A percentile compares a stretch with the other conserved stretches of the same genome.
Evolutionary conservation across 23 tunicate genomes (phyloP).

Genomic region (Styela clava): DNA sequence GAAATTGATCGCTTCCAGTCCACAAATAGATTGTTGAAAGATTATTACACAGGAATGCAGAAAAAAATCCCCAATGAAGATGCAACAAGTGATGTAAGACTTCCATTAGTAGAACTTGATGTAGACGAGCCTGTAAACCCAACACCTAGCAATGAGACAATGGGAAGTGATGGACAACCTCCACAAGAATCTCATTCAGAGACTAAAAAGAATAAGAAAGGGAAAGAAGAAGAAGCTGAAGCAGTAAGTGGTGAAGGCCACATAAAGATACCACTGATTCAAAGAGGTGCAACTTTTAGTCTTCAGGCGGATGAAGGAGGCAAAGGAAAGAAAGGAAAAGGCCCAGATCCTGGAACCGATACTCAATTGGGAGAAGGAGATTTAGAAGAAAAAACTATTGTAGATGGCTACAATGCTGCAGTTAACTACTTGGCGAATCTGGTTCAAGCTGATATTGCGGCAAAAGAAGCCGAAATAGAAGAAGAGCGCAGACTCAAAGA

Average conservation of each 20-base stretch:
- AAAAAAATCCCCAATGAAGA: slow-evolving; percentile 55
- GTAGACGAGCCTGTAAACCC: slow-evolving; percentile 40
- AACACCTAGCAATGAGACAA: slow-evolving; percentile 34
- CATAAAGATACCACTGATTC: slow-evolving; percentile 78
- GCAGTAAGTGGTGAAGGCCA: slow-evolving; percentile 29
- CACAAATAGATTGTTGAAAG: slow-evolving; percentile 60
- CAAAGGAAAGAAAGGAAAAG: slow-evolving; percentile 78
- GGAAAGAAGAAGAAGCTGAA: slow-evolving; percentile 46
- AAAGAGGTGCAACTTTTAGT: slow-evolving; percentile 56
- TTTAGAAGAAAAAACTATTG: slow-evolving; percentile 76
- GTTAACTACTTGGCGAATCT: slow-evolving; percentile 29
- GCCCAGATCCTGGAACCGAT: slow-evolving; percentile 44
- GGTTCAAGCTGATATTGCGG: slow-evolving; percentile 49
- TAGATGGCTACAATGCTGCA: slow-evolving; percentile 66
- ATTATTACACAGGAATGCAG: slow-evolving; percentile 82
- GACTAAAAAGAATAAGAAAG: slow-evolving; percentile 31
- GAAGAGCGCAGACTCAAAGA: slow-evolving; percentile 69
- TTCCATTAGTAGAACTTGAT: slow-evolving; percentile 67
- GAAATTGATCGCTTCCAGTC: slow-evolving; percentile 92
- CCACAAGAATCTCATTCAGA: slow-evolving; percentile 49
- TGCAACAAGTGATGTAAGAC: slow-evolving; percentile 30
- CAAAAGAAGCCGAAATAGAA: slow-evolving; percentile 83
- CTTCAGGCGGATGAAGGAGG: slow-evolving; percentile 54
- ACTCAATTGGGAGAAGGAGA: slow-evolving; percentile 52
- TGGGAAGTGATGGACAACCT: slow-evolving; percentile 36